Evolutionary conservation across 2,797 vertebrate genomes (phyloP), one percentile per base, ranked within the genome.

Genomic region (Nannoperca obscura): DNA sequence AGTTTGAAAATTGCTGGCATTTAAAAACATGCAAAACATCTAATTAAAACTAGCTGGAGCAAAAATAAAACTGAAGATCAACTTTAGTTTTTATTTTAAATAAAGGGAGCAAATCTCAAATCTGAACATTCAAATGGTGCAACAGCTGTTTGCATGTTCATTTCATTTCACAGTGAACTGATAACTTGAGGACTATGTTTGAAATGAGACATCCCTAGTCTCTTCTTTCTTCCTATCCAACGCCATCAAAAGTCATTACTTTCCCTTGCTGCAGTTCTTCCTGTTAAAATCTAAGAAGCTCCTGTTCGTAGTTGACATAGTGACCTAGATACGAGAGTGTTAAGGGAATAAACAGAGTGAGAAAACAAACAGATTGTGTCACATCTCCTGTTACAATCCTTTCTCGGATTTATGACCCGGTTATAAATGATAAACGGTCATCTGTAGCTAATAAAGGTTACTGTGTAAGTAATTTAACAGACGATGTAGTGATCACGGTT

Each of bases 21-120:
- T 15, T 5, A 53, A 44, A 70, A 68, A 38, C n/a, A 60, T 70
- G 61, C 52, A 74, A 73, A 67, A 74, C 62, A 66, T 72, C 7
- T 52, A 6, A 77, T 67, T 59, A 38, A 40, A 69, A 58, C 70
- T 49, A 20, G 15, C 11, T 66, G 42, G 19, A 59, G 49, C 19
- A 36, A 36, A 58, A 36, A 53, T 27, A 2, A n/a, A 70, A 71
- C 66, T 9, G 0, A 44, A 65, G 53, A 36, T 72, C 4, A 40
- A 5, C 2, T 54, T 57, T 7, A 46, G 20, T 27, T 55, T 65
- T 42, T 36, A 57, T 20, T 44, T 34, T 7, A 42, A 53, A 53
- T 32, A 3, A 19, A 22, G 10, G 0, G 1, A 60, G 11, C 10
- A 19, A 47, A 40, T 19, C 20, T 61, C 49, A 3, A 5, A 22